phyloP scores from a whole-genome alignment of 2,113 vertebrate species.

The Oncorhynchus mykiss region DNA sequence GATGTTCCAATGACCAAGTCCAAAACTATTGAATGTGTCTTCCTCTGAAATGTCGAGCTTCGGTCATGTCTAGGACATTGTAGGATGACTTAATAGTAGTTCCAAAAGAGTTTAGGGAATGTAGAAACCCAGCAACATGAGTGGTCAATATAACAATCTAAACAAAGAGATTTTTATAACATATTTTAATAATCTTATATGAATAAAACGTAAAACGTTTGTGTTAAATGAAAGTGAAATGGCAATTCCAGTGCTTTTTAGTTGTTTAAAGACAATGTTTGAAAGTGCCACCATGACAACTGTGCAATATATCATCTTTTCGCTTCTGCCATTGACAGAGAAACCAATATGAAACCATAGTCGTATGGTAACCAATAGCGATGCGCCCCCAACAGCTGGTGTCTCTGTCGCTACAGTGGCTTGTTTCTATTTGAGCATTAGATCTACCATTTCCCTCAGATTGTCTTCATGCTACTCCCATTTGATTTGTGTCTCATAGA shows the following conservation, averaged over 20 bases:
- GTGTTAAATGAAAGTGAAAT: neutral
- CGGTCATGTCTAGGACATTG: too few species aligned
- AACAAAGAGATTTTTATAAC: neutral
- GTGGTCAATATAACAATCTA: too few species aligned
- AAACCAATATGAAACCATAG: conserved; percentile 13
- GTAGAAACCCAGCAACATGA: too few species aligned
- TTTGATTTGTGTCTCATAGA: neutral
- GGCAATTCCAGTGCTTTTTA: neutral
- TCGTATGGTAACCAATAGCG: neutral
- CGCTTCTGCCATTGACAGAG: neutral
- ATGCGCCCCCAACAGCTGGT: neutral
- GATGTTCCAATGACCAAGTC: conserved; percentile 25
- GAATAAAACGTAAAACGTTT: too few species aligned
- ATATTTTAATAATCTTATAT: too few species aligned
- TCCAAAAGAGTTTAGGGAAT: too few species aligned
- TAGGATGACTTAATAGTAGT: too few species aligned
- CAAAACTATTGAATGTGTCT: neutral
- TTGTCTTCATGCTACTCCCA: neutral
- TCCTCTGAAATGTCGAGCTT: too few species aligned
- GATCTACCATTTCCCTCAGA: too few species aligned
- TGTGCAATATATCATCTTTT: neutral
- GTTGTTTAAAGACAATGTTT: neutral
- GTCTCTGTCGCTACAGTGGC: neutral
- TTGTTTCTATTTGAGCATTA: neutral
- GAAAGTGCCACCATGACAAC: neutral